Evolutionary conservation across 2,797 vertebrate genomes (phyloP), one percentile per base, ranked within the genome.

Genomic region (Falco novaeseelandiae): DNA sequence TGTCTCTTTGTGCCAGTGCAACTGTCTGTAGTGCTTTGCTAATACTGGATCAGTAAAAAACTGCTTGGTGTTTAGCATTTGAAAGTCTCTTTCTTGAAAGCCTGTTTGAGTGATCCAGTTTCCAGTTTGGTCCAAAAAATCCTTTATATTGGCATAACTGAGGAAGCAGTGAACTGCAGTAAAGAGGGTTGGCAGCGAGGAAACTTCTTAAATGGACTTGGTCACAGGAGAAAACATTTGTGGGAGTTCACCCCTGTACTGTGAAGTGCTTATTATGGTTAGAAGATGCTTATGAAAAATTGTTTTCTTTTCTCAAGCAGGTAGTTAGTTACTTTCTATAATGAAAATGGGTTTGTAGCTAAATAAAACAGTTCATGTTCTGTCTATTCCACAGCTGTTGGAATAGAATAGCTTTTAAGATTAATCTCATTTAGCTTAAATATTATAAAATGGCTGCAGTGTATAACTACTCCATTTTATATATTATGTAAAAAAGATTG

Each of bases 381-480:
- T 63, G 23, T 61, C 54, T 84, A 70, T 95, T 79, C 90, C 58
- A 87, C 78, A 78, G 66, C 69, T 93, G 77, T 87, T 92, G 38
- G 87, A 95, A 92, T 92, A 73, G 61, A 96, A 25, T 80, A 88
- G 85, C 23, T 90, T 91, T 79, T 96, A 69, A 98, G 67, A 66
- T 96, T 90, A 13, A 67, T 94, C 94, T 94, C 63, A 71, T 57
- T 95, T 97, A 95, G 85, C 71, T 97, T 96, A 82, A 97, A 91
- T 71, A 81, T 55, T 94, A 58, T 73, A 85, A 95, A 95, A 81
- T 93, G 94, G 89, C 73, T 96, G 90, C 96, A 92, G 92, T 83
- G 65, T 95, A 20, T 86, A 96, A 88, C 93, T 96, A 94, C 66
- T 94, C 88, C 90, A 93, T 96, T 96, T 96, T 85, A 93, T 95